These are phyloP conservation scores for Chaetodon trifasciatus DNA, from an alignment of 2,797 vertebrate genomes.

Conservation along the genomic window DNA sequence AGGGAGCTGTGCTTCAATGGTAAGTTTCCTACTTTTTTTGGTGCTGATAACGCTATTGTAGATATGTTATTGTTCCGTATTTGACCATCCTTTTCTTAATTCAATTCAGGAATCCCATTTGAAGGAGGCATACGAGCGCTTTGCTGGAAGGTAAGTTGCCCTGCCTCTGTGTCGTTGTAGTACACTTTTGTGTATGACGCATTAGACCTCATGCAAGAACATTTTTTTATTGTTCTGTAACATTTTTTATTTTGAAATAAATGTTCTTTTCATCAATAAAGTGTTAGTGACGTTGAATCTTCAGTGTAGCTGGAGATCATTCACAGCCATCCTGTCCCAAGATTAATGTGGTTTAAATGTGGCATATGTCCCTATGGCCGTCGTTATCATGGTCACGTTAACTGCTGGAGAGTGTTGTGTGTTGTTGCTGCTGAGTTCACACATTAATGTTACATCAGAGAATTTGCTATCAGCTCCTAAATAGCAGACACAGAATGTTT, in stretches of 20 bases:
- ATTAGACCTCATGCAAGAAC: background rate
- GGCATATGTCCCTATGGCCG: too few species aligned
- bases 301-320: too few species aligned
- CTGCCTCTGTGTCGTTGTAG: background rate
- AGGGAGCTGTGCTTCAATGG: constrained; percentile 94
- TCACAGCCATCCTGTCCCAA: too few species aligned
- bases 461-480: too few species aligned
- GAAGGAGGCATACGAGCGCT: constrained; percentile 95
- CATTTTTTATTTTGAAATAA: background rate
- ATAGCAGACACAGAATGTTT: too few species aligned
- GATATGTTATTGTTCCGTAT: background rate
- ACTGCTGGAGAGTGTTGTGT: too few species aligned
- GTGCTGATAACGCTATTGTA: fast-evolving
- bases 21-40: constrained; percentile 66
- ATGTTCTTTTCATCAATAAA: too few species aligned
- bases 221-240: background rate
- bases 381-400: too few species aligned
- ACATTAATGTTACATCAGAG: too few species aligned
- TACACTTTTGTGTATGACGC: background rate
- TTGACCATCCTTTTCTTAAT: background rate
- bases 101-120: constrained; percentile 92
- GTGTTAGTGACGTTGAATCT: too few species aligned
- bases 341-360: too few species aligned
- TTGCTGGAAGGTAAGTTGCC: constrained; percentile 95
- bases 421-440: too few species aligned